phyloP scores from a whole-genome alignment of 2,888 invertebrate genomes.

The Cremastinae sp. region DNA sequence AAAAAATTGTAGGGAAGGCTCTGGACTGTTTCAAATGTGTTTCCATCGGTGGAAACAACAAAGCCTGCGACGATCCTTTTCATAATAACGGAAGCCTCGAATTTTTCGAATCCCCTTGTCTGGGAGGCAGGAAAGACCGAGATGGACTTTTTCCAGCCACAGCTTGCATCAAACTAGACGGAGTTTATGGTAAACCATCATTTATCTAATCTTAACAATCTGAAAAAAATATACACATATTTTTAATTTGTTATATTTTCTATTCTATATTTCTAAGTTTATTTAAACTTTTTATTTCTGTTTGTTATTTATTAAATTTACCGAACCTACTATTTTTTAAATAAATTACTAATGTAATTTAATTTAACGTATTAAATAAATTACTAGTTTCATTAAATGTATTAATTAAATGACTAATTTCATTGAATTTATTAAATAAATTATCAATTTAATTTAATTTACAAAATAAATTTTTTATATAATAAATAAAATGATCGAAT shows the following conservation, averaged over 20 bases:
- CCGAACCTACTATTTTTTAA: not conserved
- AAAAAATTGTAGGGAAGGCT: constrained; percentile 81
- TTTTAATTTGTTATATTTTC: constrained; percentile 5
- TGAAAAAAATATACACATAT: too few species aligned
- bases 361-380: too few species aligned
- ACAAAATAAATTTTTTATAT: not conserved
- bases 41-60: constrained; percentile 92
- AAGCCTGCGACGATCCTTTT: constrained; percentile 96
- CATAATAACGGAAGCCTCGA: constrained; percentile 94
- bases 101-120: constrained; percentile 94
- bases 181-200: constrained; percentile 90
- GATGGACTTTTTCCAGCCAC: constrained; percentile 98
- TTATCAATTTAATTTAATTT: too few species aligned
- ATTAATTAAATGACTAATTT: too few species aligned
- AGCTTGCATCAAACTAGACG: constrained; percentile 97
- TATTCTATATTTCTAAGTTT: too few species aligned
- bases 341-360: not conserved
- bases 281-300: too few species aligned
- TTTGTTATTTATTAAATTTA: not conserved
- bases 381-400: too few species aligned
- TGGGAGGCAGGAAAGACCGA: constrained; percentile 95
- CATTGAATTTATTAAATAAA: too few species aligned
- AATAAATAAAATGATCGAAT: not conserved
- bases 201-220: too few species aligned
- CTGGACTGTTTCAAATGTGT: constrained; percentile 99